Evolutionary conservation across 92 coral and sea anemone species (phyloP).

Genomic region (Siderastrea radians): DNA sequence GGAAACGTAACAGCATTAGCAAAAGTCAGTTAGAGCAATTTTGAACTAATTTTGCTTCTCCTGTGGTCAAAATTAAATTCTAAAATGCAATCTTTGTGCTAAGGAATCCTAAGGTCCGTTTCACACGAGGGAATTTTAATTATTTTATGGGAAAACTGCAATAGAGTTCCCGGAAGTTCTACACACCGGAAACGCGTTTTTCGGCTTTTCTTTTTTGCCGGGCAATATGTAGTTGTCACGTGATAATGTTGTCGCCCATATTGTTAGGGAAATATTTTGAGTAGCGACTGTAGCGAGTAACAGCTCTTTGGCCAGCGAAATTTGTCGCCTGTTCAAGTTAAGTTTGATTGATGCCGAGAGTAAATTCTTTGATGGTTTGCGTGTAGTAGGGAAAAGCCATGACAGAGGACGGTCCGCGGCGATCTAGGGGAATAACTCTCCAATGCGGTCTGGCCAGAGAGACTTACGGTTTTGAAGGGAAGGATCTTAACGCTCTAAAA

Average conservation of each 20-base stretch:
- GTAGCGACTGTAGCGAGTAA: slow-evolving; percentile 50
- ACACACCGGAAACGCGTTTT: slow-evolving; percentile 83
- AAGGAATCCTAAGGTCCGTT: no score
- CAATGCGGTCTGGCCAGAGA: slow-evolving; percentile 99
- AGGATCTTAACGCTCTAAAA: slow-evolving; percentile 85
- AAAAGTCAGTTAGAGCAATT: neutral
- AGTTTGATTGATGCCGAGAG: slow-evolving; percentile 39
- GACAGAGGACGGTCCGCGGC: slow-evolving; percentile 90
- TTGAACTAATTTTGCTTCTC: no score
- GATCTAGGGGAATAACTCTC: slow-evolving; percentile 86
- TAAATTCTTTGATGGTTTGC: slow-evolving; percentile 66
- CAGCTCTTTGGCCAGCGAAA: slow-evolving; percentile 32
- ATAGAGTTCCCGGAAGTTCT: slow-evolving; percentile 17
- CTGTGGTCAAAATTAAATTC: no score
- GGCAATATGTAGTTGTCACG: slow-evolving; percentile 91
- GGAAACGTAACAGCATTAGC: neutral
- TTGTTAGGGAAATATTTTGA: slow-evolving; percentile 88
- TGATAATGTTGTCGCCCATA: slow-evolving; percentile 93
- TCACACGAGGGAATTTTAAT: no score
- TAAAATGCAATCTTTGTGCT: no score
- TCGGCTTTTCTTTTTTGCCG: slow-evolving; percentile 41
- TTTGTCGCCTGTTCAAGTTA: slow-evolving; percentile 43
- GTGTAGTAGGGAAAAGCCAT: slow-evolving; percentile 56
- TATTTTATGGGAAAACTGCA: neutral
- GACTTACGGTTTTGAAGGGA: slow-evolving; percentile 96